phyloP scores from a whole-genome alignment of 2,888 invertebrate genomes.

The Hirtodrosophila alboralis region DNA sequence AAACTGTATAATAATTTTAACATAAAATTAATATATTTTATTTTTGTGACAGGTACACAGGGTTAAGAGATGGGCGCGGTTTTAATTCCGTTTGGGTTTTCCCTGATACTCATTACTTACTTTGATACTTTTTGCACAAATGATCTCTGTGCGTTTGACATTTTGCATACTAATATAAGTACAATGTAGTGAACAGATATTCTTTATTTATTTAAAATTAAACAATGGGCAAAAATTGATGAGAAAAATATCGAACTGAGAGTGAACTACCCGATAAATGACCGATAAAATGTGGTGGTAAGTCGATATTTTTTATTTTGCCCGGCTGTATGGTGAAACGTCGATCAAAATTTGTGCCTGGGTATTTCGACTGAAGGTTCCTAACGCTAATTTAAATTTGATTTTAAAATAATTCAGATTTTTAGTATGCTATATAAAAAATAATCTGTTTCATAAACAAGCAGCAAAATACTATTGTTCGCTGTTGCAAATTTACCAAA shows the following conservation, averaged over 20 bases:
- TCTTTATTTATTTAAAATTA: slow-evolving; percentile 4
- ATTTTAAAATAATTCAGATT: too few species aligned
- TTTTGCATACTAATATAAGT: slow-evolving; percentile 71
- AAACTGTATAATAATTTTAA: too few species aligned
- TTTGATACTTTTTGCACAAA: slow-evolving; percentile 90
- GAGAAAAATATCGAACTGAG: slow-evolving; percentile 12
- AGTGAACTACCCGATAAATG: slow-evolving; percentile 37
- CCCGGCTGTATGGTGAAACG: too few species aligned
- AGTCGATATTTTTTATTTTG: slow-evolving; percentile 2
- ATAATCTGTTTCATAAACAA: too few species aligned
- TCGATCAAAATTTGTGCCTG: too few species aligned
- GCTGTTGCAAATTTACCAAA: too few species aligned
- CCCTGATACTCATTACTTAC: slow-evolving; percentile 78
- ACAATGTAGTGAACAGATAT: background rate
- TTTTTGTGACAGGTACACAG: background rate
- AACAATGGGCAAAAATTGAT: slow-evolving; percentile 7
- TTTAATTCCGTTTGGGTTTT: background rate
- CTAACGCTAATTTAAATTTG: too few species aligned
- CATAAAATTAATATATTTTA: background rate
- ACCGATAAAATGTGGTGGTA: slow-evolving; percentile 39
- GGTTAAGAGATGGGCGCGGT: slow-evolving; percentile 28
- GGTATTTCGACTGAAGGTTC: too few species aligned
- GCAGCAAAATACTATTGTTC: too few species aligned
- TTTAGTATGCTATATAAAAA: too few species aligned
- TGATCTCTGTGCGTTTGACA: slow-evolving; percentile 88